Conservation (phyloP, 1,140 invertebrate genomes). For the Amyelois transitella region DNA sequence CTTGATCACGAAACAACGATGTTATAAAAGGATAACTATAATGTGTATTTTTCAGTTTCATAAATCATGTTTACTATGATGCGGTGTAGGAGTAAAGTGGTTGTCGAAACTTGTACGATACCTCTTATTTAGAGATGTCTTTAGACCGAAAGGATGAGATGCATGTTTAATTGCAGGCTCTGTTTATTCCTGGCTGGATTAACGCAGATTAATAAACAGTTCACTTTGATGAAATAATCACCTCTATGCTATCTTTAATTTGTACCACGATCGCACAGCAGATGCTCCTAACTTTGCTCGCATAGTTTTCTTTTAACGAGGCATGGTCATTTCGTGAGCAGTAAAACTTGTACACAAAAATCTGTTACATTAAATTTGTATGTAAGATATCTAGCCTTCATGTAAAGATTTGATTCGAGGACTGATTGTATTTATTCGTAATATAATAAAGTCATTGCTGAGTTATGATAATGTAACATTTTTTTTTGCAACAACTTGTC, state of each 20-base stretch:
- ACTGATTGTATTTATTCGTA: conserved; percentile 2
- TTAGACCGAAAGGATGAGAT: too few relatives aligned
- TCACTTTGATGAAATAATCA: too few relatives aligned
- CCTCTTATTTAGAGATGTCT: too few relatives aligned
- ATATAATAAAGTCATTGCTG: neutral
- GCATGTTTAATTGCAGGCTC: too few relatives aligned
- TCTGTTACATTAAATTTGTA: too few relatives aligned
- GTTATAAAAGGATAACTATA: neutral
- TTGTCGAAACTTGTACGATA: too few relatives aligned
- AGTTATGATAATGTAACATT: too few relatives aligned
- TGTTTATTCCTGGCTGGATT: neutral
- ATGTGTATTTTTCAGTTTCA: neutral
- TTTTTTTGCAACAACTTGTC: too few relatives aligned
- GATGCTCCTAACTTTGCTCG: conserved; percentile 13
- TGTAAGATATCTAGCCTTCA: too few relatives aligned
- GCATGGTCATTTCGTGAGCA: neutral
- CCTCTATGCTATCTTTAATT: neutral
- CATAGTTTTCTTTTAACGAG: conserved; percentile 9
- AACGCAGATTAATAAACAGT: neutral
- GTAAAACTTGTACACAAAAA: neutral
- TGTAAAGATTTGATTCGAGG: conserved; percentile 2
- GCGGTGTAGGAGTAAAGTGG: neutral
- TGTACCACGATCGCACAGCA: conserved; percentile 37
- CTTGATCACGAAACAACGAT: neutral
- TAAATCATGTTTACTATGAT: neutral